Conservation (phyloP, 2,113 vertebrate species). For the Rhinoderma darwinii region DNA sequence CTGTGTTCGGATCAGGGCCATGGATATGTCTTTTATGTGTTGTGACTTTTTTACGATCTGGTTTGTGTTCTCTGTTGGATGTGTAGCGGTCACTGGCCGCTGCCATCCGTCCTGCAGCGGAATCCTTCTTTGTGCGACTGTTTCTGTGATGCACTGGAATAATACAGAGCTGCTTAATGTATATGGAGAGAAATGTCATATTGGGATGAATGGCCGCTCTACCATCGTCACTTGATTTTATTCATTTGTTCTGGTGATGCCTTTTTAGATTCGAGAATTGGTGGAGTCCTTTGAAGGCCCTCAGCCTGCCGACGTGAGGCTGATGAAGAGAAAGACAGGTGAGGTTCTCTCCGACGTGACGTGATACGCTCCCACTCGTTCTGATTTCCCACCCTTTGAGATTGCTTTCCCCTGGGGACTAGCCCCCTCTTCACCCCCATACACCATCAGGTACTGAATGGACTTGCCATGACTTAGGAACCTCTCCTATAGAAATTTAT, state of each 20-base stretch:
- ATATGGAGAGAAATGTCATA: neutral
- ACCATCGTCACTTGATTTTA: too few species aligned
- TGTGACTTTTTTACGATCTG: neutral
- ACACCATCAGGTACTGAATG: constrained; percentile 68
- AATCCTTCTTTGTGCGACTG: too few species aligned
- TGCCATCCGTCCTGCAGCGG: too few species aligned
- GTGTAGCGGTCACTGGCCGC: too few species aligned
- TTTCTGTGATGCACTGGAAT: too few species aligned
- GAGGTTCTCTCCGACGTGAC: constrained; percentile 78
- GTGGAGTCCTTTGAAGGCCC: constrained; percentile 96
- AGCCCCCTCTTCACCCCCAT: constrained; percentile 75
- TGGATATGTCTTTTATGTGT: too few species aligned
- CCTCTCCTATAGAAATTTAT: constrained; percentile 68
- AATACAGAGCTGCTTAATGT: neutral
- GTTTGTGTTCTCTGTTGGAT: neutral
- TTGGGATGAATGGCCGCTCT: too few species aligned
- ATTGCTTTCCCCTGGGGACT: constrained; percentile 63
- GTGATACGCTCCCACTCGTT: constrained; percentile 72
- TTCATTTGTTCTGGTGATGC: neutral
- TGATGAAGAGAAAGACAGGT: constrained; percentile 99
- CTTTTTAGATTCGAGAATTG: constrained; percentile 86
- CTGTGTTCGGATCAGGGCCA: too few species aligned
- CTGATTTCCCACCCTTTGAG: constrained; percentile 58
- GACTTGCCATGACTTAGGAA: constrained; percentile 94
- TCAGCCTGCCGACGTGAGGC: constrained; percentile 94